Evolutionary conservation across 2,797 vertebrate species (phyloP).

Genomic region (Pangasius djambal): DNA sequence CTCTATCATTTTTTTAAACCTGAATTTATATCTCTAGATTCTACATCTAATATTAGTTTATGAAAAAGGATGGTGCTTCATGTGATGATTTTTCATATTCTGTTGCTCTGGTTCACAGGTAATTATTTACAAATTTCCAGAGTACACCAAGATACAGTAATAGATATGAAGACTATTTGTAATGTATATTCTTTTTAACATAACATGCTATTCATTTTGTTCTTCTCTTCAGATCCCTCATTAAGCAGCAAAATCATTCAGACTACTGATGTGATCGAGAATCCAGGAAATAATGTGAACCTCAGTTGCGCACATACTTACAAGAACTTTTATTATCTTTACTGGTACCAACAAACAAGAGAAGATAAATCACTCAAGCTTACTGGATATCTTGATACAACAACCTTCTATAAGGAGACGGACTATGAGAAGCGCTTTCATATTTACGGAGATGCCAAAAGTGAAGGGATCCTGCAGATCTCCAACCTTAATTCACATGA

Average conservation of each 20-base stretch:
- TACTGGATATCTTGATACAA: slow-evolving; percentile 9
- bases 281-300: slow-evolving; percentile 52
- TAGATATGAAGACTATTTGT: neutral
- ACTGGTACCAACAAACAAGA: slow-evolving; percentile 63
- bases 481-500: slow-evolving; percentile 31
- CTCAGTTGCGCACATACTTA: slow-evolving; percentile 61
- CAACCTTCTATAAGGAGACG: slow-evolving; percentile 32
- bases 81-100: slow-evolving; percentile 6
- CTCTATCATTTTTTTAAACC: neutral
- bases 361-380: slow-evolving; percentile 51
- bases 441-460: slow-evolving; percentile 54
- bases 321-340: slow-evolving; percentile 54
- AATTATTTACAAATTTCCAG: neutral
- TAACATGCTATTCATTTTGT: neutral
- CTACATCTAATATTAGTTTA: neutral
- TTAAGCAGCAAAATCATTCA: slow-evolving; percentile 44
- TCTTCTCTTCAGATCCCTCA: slow-evolving; percentile 26
- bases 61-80: slow-evolving; percentile 28
- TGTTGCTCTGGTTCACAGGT: slow-evolving; percentile 51
- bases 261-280: slow-evolving; percentile 22
- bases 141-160: neutral
- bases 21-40: neutral
- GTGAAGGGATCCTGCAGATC: slow-evolving; percentile 37
- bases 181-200: neutral
- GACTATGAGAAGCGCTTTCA: slow-evolving; percentile 41